A percentile compares a stretch with the other conserved stretches of the same genome.
Evolutionary conservation across 2,113 vertebrate genomes (phyloP).

Genomic region (Anoplopoma fimbria): DNA sequence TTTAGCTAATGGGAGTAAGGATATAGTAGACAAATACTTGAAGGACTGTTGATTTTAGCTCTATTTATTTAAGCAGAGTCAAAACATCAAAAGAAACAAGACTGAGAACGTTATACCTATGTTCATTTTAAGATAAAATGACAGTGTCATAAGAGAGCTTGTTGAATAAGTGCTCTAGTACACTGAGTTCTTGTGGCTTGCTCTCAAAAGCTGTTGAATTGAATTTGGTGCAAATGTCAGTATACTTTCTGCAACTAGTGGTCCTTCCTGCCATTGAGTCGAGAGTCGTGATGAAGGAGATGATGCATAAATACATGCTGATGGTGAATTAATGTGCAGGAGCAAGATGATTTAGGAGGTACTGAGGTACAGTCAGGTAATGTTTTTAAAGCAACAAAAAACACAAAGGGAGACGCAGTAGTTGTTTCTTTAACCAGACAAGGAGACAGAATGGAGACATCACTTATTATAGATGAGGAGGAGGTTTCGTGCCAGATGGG

Average conservation of each 20-base stretch:
- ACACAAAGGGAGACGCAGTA: not conserved
- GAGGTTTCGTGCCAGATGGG: constrained; percentile 25
- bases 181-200: not conserved
- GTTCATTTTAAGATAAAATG: not conserved
- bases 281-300: not conserved
- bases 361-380: not conserved
- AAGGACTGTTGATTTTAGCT: not conserved
- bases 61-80: not conserved
- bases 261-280: not conserved
- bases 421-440: constrained; percentile 13
- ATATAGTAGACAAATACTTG: not conserved
- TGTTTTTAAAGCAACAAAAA: constrained; percentile 7
- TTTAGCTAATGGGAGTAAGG: not conserved
- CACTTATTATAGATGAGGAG: constrained; percentile 31
- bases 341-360: not conserved
- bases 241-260: not conserved
- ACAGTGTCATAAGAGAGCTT: not conserved
- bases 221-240: not conserved
- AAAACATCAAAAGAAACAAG: not conserved
- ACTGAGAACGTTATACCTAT: not conserved
- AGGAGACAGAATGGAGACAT: constrained; percentile 11
- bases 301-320: constrained; percentile 1
- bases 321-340: not conserved
- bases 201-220: not conserved
- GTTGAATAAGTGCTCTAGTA: not conserved